Evolutionary conservation across 2,797 vertebrate genomes (phyloP).

Genomic region (Triplophysa bombifrons): DNA sequence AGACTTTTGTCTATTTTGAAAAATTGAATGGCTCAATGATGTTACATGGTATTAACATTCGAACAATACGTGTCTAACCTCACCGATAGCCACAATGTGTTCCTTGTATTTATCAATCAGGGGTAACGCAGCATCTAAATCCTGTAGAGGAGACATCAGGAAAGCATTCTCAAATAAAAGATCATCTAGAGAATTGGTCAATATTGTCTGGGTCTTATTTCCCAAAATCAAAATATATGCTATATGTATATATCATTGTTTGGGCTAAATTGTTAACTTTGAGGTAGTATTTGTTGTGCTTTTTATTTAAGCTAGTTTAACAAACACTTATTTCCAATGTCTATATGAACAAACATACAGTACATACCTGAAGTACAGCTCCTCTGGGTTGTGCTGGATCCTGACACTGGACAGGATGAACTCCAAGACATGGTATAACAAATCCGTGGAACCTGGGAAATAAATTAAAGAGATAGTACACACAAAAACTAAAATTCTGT

Average conservation of each 20-base stretch:
- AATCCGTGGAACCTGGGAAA: constrained; percentile 83
- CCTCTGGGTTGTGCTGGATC: constrained; percentile 78
- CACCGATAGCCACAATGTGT: constrained; percentile 88
- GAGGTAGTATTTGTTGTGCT: no score
- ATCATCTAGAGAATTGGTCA: no score
- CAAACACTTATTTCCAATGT: no score
- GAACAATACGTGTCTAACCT: constrained; percentile 74
- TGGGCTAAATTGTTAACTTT: no score
- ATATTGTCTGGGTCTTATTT: no score
- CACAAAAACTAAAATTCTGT: no score
- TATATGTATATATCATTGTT: no score
- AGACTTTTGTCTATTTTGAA: no score
- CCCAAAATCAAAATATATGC: no score
- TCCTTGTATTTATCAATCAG: constrained; percentile 90
- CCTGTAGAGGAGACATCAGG: constrained; percentile 70
- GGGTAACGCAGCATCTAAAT: constrained; percentile 89
- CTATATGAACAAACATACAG: constrained; percentile 20
- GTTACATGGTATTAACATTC: neutral
- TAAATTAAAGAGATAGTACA: no score
- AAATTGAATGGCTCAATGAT: neutral
- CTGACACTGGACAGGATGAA: constrained; percentile 88
- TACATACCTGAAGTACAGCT: constrained; percentile 80
- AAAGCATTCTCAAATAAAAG: neutral
- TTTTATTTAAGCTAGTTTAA: no score
- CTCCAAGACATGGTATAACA: constrained; percentile 87